Conservation (phyloP, 2,797 vertebrate genomes). For the Crocodylus rhombifer region DNA sequence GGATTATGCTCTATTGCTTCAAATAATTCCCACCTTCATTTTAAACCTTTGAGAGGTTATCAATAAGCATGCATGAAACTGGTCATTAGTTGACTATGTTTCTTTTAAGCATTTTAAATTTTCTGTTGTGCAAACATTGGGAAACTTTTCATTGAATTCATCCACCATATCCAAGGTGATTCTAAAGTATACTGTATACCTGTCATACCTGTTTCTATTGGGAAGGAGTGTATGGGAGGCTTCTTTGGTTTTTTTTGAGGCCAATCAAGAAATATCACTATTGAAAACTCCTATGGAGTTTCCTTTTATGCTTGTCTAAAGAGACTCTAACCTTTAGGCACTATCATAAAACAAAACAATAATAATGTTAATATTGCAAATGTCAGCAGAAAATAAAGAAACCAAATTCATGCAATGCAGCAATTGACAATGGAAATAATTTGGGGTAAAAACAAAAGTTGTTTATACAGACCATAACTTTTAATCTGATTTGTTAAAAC, state of each 20-base stretch:
- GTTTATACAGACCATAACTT: background rate
- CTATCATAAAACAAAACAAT: background rate
- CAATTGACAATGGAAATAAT: background rate
- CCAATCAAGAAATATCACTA: background rate
- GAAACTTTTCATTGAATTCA: background rate
- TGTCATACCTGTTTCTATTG: background rate
- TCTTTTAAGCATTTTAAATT: background rate
- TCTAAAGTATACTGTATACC: background rate
- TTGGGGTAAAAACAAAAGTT: background rate
- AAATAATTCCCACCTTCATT: background rate
- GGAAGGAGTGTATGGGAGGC: background rate
- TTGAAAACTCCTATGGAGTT: too few relatives aligned
- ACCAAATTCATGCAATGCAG: background rate
- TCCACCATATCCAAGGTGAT: background rate
- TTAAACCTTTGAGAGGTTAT: background rate
- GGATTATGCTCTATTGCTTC: background rate
- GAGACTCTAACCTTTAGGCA: background rate
- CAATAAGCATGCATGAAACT: background rate
- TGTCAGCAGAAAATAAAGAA: background rate
- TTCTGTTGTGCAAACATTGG: background rate
- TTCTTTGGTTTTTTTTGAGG: background rate
- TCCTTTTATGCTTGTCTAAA: background rate
- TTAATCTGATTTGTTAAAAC: too few relatives aligned
- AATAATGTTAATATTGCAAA: background rate
- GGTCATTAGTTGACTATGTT: background rate